These are phyloP conservation scores for Cheilosia urbana DNA, from an alignment of 2,888 invertebrate species.

Conservation along the genomic window DNA sequence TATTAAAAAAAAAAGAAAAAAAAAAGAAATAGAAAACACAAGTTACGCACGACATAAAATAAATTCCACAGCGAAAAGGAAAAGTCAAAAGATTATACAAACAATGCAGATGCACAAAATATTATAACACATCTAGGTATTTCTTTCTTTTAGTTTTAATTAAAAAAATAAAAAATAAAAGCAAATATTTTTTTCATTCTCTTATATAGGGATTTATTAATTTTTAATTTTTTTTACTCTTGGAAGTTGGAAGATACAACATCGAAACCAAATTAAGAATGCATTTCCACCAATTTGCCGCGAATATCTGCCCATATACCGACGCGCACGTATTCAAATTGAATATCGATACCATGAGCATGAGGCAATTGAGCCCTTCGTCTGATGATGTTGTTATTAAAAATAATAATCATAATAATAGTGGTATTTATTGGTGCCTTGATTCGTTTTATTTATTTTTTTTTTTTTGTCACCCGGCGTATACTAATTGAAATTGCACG, in stretches of 20 bases:
- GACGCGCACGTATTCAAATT: constrained; percentile 28
- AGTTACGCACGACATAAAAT: constrained; percentile 28
- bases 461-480: constrained; percentile 46
- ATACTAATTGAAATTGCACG: constrained; percentile 71
- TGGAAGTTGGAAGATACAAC: constrained; percentile 52
- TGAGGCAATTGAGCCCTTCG: constrained; percentile 11
- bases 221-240: constrained; percentile 30
- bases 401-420: constrained; percentile 75
- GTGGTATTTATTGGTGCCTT: constrained; percentile 68
- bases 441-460: constrained; percentile 23
- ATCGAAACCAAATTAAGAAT: constrained; percentile 53
- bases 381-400: constrained; percentile 71
- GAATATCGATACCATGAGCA: constrained; percentile 36
- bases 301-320: constrained; percentile 46
- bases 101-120: constrained; percentile 2
- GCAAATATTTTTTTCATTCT: constrained; percentile 20
- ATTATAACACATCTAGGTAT: not conserved
- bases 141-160: constrained; percentile 47
- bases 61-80: constrained; percentile 42
- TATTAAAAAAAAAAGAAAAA: constrained; percentile 30
- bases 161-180: constrained; percentile 26
- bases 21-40: constrained; percentile 16
- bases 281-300: constrained; percentile 64
- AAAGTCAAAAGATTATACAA: constrained; percentile 15
- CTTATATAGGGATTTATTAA: not conserved